These are phyloP conservation scores for Himalopsyche kuldschensis DNA, from an alignment of 2,888 invertebrate species.

Conservation along the genomic window DNA sequence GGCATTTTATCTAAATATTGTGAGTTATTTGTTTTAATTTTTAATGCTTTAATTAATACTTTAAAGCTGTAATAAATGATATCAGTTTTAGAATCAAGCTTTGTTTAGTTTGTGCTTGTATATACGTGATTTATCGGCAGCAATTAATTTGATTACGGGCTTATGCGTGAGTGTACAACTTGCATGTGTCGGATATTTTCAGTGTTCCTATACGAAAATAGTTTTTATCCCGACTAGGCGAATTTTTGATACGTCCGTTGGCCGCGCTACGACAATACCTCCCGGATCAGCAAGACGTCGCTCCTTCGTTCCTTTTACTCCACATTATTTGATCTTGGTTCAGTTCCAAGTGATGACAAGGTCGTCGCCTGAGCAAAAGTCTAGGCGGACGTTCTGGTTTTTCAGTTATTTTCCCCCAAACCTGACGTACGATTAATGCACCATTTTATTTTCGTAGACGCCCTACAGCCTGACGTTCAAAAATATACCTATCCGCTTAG, in stretches of 20 bases:
- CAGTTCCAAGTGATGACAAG: conserved; percentile 35
- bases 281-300: background rate
- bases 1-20: too few relatives aligned
- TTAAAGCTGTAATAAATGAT: too few relatives aligned
- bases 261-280: background rate
- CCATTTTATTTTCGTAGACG: background rate
- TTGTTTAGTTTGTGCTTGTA: too few relatives aligned
- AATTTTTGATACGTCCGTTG: background rate
- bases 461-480: background rate
- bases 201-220: background rate
- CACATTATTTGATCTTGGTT: conserved; percentile 13
- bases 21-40: too few relatives aligned
- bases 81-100: too few relatives aligned
- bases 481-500: background rate
- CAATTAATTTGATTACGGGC: too few relatives aligned
- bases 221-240: background rate
- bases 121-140: too few relatives aligned
- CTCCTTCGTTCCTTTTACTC: background rate
- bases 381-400: conserved; percentile 1
- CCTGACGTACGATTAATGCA: background rate
- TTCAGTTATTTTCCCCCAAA: conserved; percentile 2
- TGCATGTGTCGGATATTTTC: background rate
- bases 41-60: too few relatives aligned
- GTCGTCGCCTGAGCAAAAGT: conserved; percentile 5
- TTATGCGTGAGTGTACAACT: background rate